Evolutionary conservation across 1,140 invertebrate genomes (phyloP), one percentile per base, ranked within the genome.

Genomic region (Drosophila varians): DNA sequence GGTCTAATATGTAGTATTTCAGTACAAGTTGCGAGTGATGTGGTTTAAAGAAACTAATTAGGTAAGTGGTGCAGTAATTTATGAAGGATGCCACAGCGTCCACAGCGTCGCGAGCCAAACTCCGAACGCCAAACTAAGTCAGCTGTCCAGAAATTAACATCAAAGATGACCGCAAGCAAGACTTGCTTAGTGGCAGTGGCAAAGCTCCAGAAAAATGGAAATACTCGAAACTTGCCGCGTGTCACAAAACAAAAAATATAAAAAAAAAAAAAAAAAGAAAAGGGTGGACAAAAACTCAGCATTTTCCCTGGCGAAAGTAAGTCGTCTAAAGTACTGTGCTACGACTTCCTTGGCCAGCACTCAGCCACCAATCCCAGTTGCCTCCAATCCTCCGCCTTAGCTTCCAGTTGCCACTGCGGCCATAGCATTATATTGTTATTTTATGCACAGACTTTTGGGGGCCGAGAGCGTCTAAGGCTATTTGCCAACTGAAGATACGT

Each of bases 361-460:
- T 66, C 58, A 64, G 62, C 38, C 45, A 28, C 53, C 46, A 42
- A 51, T 49, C 25, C 45, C 43, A 16, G 14, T 38, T 11, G 28
- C 2, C 21, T 21, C 21, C 21, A 21, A 21, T 4, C 16, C 21
- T 23, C 11, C 12, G 18, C 25, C 38, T 26, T 25, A 9, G 12
- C 11, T 69, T 23, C 40, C 43, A 38, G 28, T 55, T 71, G 72
- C 46, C 72, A 71, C 77, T 76, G 23, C 14, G 60, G 56, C 53
- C 75, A 60, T 68, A 51, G 76, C 79, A 84, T 86, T 79, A 84
- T 86, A 84, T 86, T 84, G 79, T 86, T 86, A 84, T 84, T 84
- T 84, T 84, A 84, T 84, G 79, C 79, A 84, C 80, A 86, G 79
- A 86, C 80, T 66, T 64, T 68, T 26, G 56, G 64, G 55, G 69